These are phyloP conservation scores for Lepidotrigona ventralis DNA, from an alignment of 1,140 invertebrate genomes.

Conservation along the genomic window DNA sequence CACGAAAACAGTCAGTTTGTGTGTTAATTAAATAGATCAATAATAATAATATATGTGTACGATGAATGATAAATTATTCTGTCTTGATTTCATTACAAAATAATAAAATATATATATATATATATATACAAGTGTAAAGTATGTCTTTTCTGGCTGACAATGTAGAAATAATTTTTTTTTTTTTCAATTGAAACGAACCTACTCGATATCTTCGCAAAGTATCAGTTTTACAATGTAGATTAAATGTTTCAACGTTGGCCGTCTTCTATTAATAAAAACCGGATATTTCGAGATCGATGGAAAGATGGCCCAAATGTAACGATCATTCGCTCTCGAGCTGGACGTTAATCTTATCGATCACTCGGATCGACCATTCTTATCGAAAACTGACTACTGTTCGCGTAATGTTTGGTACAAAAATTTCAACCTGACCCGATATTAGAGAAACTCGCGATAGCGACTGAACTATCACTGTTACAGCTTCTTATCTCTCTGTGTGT, in stretches of 20 bases:
- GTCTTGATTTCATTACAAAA: not conserved
- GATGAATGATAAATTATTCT: too few species aligned
- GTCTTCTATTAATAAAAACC: not conserved
- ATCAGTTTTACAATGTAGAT: not conserved
- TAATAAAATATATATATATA: not conserved
- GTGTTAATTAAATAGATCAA: conserved; percentile 1
- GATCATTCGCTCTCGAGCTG: conserved; percentile 19
- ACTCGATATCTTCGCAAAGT: not conserved
- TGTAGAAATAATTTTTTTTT: not conserved
- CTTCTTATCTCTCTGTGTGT: not conserved
- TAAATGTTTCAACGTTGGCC: not conserved
- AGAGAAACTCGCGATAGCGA: conserved; percentile 36
- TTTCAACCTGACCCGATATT: conserved; percentile 48
- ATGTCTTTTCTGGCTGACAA: not conserved
- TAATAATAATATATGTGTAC: not conserved
- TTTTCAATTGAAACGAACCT: not conserved
- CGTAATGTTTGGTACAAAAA: conserved; percentile 49
- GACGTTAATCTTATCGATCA: conserved; percentile 62
- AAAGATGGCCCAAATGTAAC: conserved; percentile 40
- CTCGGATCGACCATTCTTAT: conserved; percentile 54
- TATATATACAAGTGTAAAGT: not conserved
- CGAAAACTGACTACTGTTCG: conserved; percentile 50
- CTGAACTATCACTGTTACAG: not conserved
- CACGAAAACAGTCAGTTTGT: not conserved
- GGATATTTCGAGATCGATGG: not conserved